Percentiles rank a stretch among this genome's conserved stretches.
Evolutionary conservation across 2,888 invertebrate genomes (phyloP).

Genomic region (Phania funesta): DNA sequence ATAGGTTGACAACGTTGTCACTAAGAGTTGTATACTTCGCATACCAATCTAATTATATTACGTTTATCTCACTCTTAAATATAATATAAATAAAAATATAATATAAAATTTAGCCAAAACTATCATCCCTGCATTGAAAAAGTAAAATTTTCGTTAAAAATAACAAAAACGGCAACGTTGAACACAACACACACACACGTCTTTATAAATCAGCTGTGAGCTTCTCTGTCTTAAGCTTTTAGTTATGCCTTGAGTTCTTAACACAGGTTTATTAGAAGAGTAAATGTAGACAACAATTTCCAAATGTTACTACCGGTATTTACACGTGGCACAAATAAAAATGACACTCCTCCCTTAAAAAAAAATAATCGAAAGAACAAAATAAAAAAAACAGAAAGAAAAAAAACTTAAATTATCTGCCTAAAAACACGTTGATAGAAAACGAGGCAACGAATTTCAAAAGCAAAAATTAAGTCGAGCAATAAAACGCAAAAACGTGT

Average conservation of each 20-base stretch:
- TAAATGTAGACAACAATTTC: neutral
- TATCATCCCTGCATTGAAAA: no score
- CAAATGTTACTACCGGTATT: constrained; percentile 10
- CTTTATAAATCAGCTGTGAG: neutral
- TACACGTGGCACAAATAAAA: constrained; percentile 25
- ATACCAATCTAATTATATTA: no score
- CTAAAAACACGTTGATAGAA: neutral
- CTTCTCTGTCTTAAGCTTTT: neutral
- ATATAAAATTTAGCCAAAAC: no score
- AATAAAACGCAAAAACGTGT: neutral
- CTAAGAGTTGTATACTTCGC: no score
- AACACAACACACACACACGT: neutral
- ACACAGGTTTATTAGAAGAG: neutral
- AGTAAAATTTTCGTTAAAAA: no score
- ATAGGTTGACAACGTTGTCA: no score
- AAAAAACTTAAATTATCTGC: neutral
- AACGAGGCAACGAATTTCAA: neutral
- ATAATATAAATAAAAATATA: no score
- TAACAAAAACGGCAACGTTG: no score
- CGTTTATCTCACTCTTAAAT: no score
- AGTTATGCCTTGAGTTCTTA: neutral
- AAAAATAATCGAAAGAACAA: neutral
- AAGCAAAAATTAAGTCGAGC: neutral
- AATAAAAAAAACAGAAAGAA: neutral
- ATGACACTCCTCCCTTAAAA: neutral